Percentiles rank a stretch among this genome's conserved stretches.
Evolutionary conservation across 2,113 vertebrate species (phyloP).

Genomic region (Cyprinus carpio): DNA sequence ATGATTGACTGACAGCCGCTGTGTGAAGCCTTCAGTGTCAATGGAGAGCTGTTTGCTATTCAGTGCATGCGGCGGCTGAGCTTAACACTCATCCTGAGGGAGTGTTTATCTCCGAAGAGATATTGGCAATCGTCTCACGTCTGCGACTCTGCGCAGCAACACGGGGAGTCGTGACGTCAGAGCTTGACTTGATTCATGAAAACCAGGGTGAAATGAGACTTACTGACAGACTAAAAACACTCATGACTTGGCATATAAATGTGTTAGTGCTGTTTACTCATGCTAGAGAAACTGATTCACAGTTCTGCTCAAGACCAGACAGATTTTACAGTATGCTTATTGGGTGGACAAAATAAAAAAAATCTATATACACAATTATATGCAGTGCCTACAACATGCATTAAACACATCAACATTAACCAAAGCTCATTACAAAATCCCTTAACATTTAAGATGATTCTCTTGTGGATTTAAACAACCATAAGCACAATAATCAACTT

Average conservation of each 20-base stretch:
- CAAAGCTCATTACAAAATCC: neutral
- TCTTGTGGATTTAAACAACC: neutral
- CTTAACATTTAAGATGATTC: neutral
- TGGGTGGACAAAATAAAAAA: neutral
- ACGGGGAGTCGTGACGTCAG: constrained; percentile 40
- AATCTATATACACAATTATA: neutral
- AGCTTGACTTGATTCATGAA: constrained; percentile 45
- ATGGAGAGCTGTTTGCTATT: constrained; percentile 42
- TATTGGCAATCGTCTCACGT: constrained; percentile 49
- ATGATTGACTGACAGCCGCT: constrained; percentile 33
- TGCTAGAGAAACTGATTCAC: neutral
- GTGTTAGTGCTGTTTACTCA: neutral
- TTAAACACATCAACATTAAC: neutral
- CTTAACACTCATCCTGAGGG: neutral
- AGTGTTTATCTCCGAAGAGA: constrained; percentile 16
- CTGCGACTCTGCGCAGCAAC: constrained; percentile 46
- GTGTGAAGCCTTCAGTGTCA: constrained; percentile 30
- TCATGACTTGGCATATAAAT: neutral
- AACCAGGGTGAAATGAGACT: constrained; percentile 22
- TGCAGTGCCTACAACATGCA: neutral
- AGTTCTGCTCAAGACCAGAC: neutral
- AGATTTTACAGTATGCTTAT: neutral
- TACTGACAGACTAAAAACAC: neutral
- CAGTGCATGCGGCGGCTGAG: constrained; percentile 20
- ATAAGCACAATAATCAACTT: neutral